These are phyloP conservation scores for Holothuria leucospilota DNA, from an alignment of 53 echinoderm and acorn worm genomes.

Conservation along the genomic window DNA sequence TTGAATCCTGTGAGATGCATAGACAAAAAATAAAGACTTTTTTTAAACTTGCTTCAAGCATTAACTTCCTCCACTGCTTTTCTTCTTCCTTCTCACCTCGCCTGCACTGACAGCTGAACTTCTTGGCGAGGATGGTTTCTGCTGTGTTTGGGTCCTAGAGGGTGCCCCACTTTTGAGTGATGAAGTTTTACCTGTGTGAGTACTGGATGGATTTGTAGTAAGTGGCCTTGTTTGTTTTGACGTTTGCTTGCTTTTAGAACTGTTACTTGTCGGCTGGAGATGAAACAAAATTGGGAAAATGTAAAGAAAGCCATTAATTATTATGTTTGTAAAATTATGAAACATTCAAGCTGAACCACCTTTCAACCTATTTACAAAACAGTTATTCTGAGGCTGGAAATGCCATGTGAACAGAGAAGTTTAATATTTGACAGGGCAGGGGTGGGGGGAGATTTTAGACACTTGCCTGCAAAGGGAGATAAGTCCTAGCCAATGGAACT, in stretches of 20 bases:
- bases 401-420: no score
- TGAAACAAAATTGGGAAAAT: no score
- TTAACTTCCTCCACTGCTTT: slow-evolving; percentile 2
- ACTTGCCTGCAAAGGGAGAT: no score
- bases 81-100: slow-evolving; percentile 25
- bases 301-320: no score
- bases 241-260: slow-evolving; percentile 18
- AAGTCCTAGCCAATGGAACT: no score
- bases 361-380: no score
- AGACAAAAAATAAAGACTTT: background rate
- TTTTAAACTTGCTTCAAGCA: slow-evolving; percentile 8
- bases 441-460: no score
- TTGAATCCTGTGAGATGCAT: no score
- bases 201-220: slow-evolving; percentile 19
- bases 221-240: background rate
- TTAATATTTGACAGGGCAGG: no score
- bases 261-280: background rate
- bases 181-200: slow-evolving; percentile 7
- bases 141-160: slow-evolving; percentile 7
- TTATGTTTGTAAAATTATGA: no score
- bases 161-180: slow-evolving; percentile 10
- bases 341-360: no score
- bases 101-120: background rate
- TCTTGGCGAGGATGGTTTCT: background rate
- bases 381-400: no score